Percentiles rank a stretch among this genome's conserved stretches.
phyloP scores from a whole-genome alignment of 2,797 vertebrate species.

The Parauchenoglanis punctatus region DNA sequence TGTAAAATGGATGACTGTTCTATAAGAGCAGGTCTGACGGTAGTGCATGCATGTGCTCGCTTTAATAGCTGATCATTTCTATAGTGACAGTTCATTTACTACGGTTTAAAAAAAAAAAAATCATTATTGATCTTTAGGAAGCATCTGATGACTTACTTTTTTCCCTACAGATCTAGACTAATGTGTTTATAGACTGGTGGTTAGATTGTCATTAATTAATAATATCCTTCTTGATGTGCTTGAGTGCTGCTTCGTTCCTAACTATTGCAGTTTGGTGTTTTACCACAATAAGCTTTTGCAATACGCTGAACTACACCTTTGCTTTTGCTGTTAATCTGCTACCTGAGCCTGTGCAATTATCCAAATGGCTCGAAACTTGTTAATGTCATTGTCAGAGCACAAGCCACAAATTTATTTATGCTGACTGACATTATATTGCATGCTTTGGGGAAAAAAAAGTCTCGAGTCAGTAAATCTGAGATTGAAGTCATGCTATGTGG shows the following conservation, averaged over 20 bases:
- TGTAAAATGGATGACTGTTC: not conserved
- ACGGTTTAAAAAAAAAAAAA: not conserved
- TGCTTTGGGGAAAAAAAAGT: not conserved
- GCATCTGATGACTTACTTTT: not conserved
- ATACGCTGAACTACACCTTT: not conserved
- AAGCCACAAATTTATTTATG: not conserved
- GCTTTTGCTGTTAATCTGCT: not conserved
- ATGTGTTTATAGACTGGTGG: not conserved
- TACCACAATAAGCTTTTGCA: not conserved
- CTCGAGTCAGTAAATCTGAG: slow-evolving; percentile 28
- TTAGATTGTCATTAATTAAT: slow-evolving; percentile 26
- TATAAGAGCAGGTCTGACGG: not conserved
- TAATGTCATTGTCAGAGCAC: not conserved
- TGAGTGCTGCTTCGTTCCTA: not conserved
- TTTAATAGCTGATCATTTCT: not conserved
- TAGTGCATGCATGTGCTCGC: not conserved
- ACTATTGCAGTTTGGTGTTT: not conserved
- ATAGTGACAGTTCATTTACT: not conserved
- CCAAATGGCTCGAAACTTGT: slow-evolving; percentile 15
- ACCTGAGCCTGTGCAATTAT: slow-evolving; percentile 1
- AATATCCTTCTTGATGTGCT: slow-evolving; percentile 4
- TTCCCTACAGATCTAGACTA: not conserved
- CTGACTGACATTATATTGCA: not conserved
- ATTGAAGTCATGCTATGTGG: not conserved
- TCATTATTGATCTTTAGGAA: not conserved